Evolutionary conservation across 2,113 vertebrate species (phyloP), one percentile per base, ranked within the genome.

Genomic region (Lophotis ruficrista): DNA sequence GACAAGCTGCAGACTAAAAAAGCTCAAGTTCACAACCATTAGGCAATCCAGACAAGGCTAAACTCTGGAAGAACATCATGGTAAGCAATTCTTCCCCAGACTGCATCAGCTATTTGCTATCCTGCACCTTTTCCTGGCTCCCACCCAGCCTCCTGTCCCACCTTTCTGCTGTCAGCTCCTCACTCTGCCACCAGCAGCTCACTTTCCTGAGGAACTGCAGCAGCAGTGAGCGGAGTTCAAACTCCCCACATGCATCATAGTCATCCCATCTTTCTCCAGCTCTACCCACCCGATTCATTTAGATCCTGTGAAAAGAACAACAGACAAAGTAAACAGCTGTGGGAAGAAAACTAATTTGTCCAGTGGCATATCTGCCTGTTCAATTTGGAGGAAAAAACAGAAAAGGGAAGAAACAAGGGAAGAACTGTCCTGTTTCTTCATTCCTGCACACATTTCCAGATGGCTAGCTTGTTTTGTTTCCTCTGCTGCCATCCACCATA

Each of bases 11-110:
- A 54, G 25, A 16, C 38, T 70, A 7, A 4, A 23, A 31, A 22
- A 5, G 23, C 54, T 48, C 10, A 16, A 10, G 27, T 25, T 76
- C 71, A 60, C 12, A 72, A 51, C 1, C 33, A 10, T 2, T 5
- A 43, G 31, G 43, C 68, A 37, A 64, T 43, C 41, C 41, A n/a
- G 62, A 45, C 31, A 41, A 33, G 53, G 27, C 14, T 51, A 7
- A 27, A 6, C 0, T 24, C 10, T 8, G 23, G 27, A 9, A 58
- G 30, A 57, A 30, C 1, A 38, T 1, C 19, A 4, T 0, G 1
- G 9, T 12, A 80, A 75, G 17, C 4, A 19, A 4, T 22, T 83
- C 24, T 3, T 41, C 43, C 9, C 12, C 38, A 50, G 31, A 4
- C 0, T 30, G 9, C 33, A n/a, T 12, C 12, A 53, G 14, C 5